Base-by-base conservation (phyloP, 2,797 vertebrate species). In the Molossus alvarezi region DNA sequence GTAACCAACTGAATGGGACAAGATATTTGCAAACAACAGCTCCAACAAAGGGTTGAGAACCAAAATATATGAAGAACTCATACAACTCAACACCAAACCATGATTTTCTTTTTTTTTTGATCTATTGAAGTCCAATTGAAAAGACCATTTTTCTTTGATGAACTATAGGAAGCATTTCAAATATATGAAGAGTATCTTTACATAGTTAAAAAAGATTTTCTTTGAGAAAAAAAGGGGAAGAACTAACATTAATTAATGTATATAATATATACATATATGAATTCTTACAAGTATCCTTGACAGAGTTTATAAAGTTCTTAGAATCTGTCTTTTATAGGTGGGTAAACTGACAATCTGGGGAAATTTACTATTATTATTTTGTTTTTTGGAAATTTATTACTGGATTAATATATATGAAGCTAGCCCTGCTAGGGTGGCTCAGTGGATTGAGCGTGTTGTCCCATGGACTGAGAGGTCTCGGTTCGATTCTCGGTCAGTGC, bases 231-330 rank as follows among this genome's bases (percentile, higher is more conserved):
- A 0, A 83, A 55, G 18, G 10, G 6, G 17, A 21, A 57, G 41
- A 45, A 21, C 15, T 89, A 51, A 80, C 4, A 12, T 55, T 45
- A 45, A 33, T 33, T 33, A 33, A 33, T 33, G 33, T 33, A 33
- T 33, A 33, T 33, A 33, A 45, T 45, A 45, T 45, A 45, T 45
- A 45, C 6, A 45, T 45, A 45, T 45, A 45, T 45, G 41, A 45
- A 55, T 60, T 86, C n/a, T 79, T 88, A 25, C 14, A 55, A 45
- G 1, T 64, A n/a, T 51, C n/a, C 15, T 71, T 33, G 23, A 87
- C 14, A n/a, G 41, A 86, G 60, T 92, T 92, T 69, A 90, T 29
- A 94, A 91, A 92, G 12, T 2, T 17, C 72, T 92, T 67, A 23
- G 29, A 33, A 45, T 41, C 53, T 84, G 51, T 69, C 82, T 62